These are phyloP conservation scores for Rotaria sp. DNA, from an alignment of 2,888 invertebrate species.

Conservation along the genomic window DNA sequence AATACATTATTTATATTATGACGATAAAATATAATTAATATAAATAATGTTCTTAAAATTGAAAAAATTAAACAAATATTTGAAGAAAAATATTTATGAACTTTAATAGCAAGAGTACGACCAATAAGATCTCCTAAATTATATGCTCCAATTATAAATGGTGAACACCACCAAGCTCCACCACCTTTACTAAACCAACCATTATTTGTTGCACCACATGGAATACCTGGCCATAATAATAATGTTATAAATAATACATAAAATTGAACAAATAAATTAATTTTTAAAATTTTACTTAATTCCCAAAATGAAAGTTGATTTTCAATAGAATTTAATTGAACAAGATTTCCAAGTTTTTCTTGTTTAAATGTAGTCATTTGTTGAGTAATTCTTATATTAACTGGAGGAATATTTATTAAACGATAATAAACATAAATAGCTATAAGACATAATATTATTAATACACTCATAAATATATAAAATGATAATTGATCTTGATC, in stretches of 20 bases:
- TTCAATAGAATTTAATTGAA: not conserved
- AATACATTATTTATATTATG: too few relatives aligned
- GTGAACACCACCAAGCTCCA: not conserved
- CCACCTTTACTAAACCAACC: not conserved
- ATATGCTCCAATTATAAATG: constrained; percentile 58
- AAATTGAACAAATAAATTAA: not conserved
- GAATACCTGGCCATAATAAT: not conserved
- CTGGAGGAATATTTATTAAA: not conserved
- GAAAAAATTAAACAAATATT: too few relatives aligned
- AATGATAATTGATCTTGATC: not conserved
- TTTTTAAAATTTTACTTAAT: not conserved
- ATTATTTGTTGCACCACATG: not conserved
- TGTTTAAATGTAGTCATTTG: not conserved
- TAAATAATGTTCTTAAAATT: too few relatives aligned
- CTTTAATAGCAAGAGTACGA: constrained; percentile 69
- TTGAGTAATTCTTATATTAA: not conserved
- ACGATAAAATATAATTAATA: too few relatives aligned
- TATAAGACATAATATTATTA: not conserved
- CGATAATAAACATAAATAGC: not conserved
- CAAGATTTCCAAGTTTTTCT: not conserved
- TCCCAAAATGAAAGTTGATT: not conserved
- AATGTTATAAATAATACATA: not conserved
- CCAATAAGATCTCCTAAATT: constrained; percentile 81
- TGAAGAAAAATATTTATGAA: constrained; percentile 56
- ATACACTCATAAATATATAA: not conserved